phyloP scores from a whole-genome alignment of 2,797 vertebrate species.

The Sardinella longiceps region DNA sequence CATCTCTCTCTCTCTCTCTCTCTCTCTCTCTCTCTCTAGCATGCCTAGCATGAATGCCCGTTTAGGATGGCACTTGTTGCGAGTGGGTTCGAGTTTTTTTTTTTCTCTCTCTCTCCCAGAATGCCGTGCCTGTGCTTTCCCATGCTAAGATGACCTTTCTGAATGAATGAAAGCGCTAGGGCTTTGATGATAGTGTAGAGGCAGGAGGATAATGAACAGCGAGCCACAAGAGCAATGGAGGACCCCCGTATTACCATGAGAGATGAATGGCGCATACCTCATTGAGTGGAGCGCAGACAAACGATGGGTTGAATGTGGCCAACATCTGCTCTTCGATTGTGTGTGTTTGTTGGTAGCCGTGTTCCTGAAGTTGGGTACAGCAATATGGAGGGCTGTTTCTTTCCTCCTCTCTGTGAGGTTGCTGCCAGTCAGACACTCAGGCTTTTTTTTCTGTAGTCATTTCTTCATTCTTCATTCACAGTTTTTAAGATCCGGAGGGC shows the following conservation, averaged over 20 bases:
- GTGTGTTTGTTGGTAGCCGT: conserved; percentile 7
- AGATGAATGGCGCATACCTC: background rate
- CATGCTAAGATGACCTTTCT: conserved; percentile 35
- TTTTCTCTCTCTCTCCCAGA: background rate
- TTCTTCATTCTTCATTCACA: conserved; percentile 5
- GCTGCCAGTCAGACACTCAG: background rate
- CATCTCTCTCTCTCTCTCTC: background rate
- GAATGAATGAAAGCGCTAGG: conserved; percentile 32
- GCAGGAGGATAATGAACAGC: conserved; percentile 26
- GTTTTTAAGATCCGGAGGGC: background rate
- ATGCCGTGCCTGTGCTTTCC: background rate
- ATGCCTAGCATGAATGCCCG: background rate
- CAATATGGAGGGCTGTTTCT: background rate
- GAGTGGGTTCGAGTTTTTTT: background rate
- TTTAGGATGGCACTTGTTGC: background rate
- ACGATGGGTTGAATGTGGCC: background rate
- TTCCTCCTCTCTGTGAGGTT: background rate
- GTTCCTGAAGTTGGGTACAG: background rate
- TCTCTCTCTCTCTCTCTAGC: background rate
- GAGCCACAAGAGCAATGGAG: conserved; percentile 8
- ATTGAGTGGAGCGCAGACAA: background rate
- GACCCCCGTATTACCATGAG: conserved; percentile 27
- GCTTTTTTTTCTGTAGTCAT: background rate
- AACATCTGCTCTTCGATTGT: background rate
- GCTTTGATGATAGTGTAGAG: conserved; percentile 49